Evolutionary conservation across 2,113 vertebrate genomes (phyloP).

Genomic region (Oncorhynchus mykiss): DNA sequence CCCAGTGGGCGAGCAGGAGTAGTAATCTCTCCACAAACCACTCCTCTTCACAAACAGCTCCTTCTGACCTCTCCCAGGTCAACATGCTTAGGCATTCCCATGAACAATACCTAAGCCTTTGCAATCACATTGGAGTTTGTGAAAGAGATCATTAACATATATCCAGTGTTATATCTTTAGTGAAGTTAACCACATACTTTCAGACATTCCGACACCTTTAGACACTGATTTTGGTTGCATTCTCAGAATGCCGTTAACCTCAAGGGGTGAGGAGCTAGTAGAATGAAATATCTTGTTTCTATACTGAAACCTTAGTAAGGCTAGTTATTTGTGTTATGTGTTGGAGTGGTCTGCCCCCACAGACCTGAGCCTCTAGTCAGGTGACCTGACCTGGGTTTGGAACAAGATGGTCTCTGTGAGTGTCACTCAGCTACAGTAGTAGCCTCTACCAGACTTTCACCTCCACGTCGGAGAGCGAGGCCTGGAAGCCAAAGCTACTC

Average conservation of each 20-base stretch:
- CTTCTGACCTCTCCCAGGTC: too few relatives aligned
- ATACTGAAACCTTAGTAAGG: neutral
- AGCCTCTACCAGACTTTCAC: neutral
- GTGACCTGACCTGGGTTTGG: neutral
- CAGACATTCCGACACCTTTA: too few relatives aligned
- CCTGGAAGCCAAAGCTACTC: too few relatives aligned
- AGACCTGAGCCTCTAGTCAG: neutral
- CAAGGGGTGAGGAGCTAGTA: neutral
- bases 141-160: too few relatives aligned
- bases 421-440: neutral
- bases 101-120: too few relatives aligned
- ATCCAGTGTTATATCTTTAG: too few relatives aligned
- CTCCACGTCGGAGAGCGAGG: too few relatives aligned
- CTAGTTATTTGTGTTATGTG: neutral
- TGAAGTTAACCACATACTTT: too few relatives aligned
- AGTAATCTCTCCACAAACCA: neutral
- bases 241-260: neutral
- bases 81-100: too few relatives aligned
- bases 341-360: neutral
- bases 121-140: too few relatives aligned
- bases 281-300: neutral
- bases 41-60: conserved; percentile 37
- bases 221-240: too few relatives aligned
- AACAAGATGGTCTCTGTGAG: neutral
- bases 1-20: neutral